Conservation (phyloP, 2,113 vertebrate species). For the Peromyscus maniculatus region DNA sequence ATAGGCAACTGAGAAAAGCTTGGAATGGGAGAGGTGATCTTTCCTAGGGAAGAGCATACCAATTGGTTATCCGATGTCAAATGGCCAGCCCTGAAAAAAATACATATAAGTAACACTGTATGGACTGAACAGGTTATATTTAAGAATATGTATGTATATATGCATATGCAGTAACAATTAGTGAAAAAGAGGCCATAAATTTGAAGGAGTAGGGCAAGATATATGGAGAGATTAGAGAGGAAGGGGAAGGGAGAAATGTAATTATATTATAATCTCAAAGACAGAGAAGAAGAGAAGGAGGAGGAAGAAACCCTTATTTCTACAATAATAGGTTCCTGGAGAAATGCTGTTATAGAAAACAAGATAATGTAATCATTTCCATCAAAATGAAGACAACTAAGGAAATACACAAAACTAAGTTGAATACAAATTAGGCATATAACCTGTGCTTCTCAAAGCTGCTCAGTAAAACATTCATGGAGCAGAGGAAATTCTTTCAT, state of each 20-base stretch:
- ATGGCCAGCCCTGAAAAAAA: neutral
- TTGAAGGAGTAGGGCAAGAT: neutral
- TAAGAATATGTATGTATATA: neutral
- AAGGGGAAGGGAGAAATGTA: neutral
- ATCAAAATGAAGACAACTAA: slow-evolving; percentile 53
- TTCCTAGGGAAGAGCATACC: neutral
- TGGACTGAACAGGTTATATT: neutral
- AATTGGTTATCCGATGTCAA: neutral
- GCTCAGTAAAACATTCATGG: neutral
- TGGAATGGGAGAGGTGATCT: neutral
- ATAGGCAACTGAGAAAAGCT: neutral
- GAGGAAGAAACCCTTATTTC: neutral
- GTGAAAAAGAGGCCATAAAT: neutral
- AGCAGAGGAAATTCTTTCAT: neutral
- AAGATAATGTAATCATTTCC: neutral
- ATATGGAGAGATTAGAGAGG: neutral
- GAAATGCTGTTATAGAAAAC: neutral
- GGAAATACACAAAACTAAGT: neutral
- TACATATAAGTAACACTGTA: neutral
- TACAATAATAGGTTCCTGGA: neutral
- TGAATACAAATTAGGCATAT: neutral
- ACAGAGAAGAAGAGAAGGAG: neutral
- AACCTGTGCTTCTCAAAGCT: neutral
- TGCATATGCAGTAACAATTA: neutral
- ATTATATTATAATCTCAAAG: neutral